Evolutionary conservation across 2,113 vertebrate species (phyloP).

Genomic region (Machaerirhynchus nigripectus): DNA sequence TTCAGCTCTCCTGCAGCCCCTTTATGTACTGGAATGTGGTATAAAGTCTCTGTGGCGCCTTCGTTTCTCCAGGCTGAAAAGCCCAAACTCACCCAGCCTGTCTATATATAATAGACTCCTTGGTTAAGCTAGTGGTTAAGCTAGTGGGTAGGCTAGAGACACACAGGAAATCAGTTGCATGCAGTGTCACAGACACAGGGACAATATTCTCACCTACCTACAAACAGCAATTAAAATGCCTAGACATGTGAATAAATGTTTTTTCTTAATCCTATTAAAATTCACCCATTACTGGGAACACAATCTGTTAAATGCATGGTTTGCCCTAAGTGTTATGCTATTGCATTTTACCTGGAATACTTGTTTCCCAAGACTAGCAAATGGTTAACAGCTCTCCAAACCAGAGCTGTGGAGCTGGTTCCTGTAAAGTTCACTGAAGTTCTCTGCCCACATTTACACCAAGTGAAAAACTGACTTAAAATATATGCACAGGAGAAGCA

Average conservation of each 20-base stretch:
- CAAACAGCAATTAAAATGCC: conserved; percentile 2
- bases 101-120: neutral
- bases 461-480: neutral
- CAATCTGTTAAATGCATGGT: neutral
- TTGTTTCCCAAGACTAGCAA: neutral
- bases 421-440: neutral
- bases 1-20: neutral
- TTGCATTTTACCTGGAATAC: neutral
- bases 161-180: neutral
- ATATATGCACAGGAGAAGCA: neutral
- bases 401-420: neutral
- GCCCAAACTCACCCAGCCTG: neutral
- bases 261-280: conserved; percentile 5
- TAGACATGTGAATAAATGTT: neutral
- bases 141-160: neutral
- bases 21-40: neutral
- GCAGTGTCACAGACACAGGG: neutral
- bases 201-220: neutral
- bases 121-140: too few relatives aligned
- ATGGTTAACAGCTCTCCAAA: neutral
- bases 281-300: neutral
- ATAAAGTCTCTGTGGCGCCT: neutral
- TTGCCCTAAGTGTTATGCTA: neutral
- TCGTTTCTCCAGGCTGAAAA: neutral
- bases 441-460: neutral